Conservation (phyloP, 2,888 invertebrate genomes). For the Campaea margaritaria region DNA sequence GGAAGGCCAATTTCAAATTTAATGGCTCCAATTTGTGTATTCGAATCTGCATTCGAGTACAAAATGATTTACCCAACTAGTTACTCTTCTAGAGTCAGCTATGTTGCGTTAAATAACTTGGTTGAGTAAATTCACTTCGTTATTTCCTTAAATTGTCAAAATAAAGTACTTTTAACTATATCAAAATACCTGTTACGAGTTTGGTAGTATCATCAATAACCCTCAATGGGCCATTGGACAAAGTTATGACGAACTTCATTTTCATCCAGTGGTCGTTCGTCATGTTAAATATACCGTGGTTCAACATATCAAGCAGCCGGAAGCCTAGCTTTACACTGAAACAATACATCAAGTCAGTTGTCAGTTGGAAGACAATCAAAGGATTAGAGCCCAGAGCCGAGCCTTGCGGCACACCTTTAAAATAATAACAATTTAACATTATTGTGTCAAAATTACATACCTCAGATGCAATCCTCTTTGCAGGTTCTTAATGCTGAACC, state of each 20-base stretch:
- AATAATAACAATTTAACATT: background rate
- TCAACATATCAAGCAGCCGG: conserved; percentile 67
- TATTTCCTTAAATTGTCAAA: no score
- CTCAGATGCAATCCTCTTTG: conserved; percentile 65
- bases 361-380: background rate
- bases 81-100: no score
- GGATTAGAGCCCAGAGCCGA: background rate
- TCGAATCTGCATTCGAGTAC: no score
- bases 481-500: conserved; percentile 63
- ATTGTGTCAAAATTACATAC: conserved; percentile 45
- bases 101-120: no score
- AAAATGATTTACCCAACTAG: no score
- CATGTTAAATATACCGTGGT: conserved; percentile 65
- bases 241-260: conserved; percentile 58
- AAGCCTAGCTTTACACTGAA: conserved; percentile 68
- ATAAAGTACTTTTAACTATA: no score
- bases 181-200: conserved; percentile 61
- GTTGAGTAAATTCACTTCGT: no score
- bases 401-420: conserved; percentile 10
- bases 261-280: conserved; percentile 60
- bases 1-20: no score
- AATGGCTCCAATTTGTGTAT: no score
- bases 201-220: conserved; percentile 64
- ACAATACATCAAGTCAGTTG: conserved; percentile 20
- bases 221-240: conserved; percentile 56